Evolutionary conservation across 2,888 invertebrate species (phyloP).

Genomic region (Trachelus troglodyta): DNA sequence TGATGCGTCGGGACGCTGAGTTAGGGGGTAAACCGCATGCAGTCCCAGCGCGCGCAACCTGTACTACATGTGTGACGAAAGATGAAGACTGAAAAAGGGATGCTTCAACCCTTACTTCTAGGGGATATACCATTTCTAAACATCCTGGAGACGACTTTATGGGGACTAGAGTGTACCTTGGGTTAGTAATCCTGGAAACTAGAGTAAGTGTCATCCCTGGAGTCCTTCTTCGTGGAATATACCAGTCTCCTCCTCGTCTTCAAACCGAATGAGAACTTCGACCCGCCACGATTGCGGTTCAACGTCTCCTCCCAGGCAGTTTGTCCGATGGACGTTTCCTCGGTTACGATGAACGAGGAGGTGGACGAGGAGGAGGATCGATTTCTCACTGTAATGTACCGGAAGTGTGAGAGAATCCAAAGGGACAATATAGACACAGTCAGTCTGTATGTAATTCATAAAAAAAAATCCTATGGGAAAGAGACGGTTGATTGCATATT

Average conservation of each 20-base stretch:
- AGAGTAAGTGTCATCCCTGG: not conserved
- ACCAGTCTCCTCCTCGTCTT: not conserved
- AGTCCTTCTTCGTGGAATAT: not conserved
- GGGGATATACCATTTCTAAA: not conserved
- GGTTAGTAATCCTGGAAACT: not conserved
- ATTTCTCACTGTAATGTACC: not conserved
- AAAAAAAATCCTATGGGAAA: not conserved
- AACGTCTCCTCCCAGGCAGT: not conserved
- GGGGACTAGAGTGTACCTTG: not conserved
- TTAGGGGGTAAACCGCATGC: conserved; percentile 50
- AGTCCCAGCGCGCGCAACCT: conserved; percentile 55
- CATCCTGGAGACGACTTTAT: not conserved
- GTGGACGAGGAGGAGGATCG: not conserved
- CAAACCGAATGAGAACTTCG: not conserved
- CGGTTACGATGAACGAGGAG: not conserved
- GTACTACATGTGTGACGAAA: conserved; percentile 4
- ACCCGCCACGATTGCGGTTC: not conserved
- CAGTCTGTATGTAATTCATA: not conserved
- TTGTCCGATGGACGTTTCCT: not conserved
- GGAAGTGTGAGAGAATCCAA: not conserved
- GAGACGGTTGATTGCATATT: not conserved
- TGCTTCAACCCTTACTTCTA: not conserved
- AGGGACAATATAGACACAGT: not conserved
- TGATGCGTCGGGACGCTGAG: conserved; percentile 50
- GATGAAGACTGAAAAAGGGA: not conserved